Evolutionary conservation across 1,140 invertebrate species (phyloP), one percentile per base, ranked within the genome.

Genomic region (Galendromus occidentalis): DNA sequence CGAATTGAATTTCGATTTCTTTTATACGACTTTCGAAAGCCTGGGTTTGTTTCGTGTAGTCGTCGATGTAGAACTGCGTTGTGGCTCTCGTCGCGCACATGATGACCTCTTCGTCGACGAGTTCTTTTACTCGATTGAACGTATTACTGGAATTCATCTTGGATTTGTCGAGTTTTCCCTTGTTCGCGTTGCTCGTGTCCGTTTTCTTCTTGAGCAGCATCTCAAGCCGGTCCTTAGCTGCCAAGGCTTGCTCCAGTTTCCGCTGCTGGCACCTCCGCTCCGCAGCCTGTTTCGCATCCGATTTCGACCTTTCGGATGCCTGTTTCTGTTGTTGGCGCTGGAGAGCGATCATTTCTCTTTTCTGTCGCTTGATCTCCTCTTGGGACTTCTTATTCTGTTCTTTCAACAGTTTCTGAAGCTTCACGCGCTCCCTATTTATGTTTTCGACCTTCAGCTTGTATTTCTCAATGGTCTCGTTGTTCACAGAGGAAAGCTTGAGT

Each of bases 11-110:
- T 17, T 59, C 51, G 22, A 59, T 59, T 22, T 59, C 51, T 22
- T 25, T 33, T 1, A 25, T 17, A 22, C 51, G 51, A 22, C 17
- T 59, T 6, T 18, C 51, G 33, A 59, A 59, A 5, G 51, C 33
- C 20, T 59, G 51, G 25, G 33, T 59, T 33, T 59, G 51, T 25
- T 59, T 59, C n/a, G 51, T 59, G 51, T 59, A 59, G 51, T 59
- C 51, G 22, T 59, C 51, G 22, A 59, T 33, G 51, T 59, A 59
- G 20, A 59, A 59, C 25, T 25, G 25, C 2, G 51, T 29, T 22
- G 33, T 25, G 12, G 51, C 51, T 22, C 51, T 25, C 25, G 51
- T 59, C 14, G 51, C 51, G 14, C n/a, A 17, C 51, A 59, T 59
- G 51, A 29, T 59, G 14, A 59, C 51, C 51, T 59, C 51, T 25